Percentiles rank a stretch among this genome's conserved stretches.
Conservation (phyloP, 2,113 vertebrate genomes). For the Semnopithecus entellus region DNA sequence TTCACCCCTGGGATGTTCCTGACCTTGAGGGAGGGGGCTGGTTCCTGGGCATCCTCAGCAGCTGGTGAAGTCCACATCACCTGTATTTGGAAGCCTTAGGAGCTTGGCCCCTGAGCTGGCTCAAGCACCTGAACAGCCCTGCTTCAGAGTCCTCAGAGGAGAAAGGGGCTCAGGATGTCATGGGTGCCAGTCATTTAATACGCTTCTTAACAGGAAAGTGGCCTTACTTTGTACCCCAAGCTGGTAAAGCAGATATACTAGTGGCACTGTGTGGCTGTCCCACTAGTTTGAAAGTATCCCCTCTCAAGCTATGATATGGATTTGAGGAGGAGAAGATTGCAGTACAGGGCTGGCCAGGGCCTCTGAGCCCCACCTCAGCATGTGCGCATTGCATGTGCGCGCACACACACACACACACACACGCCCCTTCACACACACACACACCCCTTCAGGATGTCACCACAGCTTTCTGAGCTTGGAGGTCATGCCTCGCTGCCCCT, state of each 20-base stretch:
- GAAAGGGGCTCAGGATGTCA: background rate
- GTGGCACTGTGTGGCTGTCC: background rate
- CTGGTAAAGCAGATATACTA: background rate
- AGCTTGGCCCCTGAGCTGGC: background rate
- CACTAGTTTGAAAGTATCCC: background rate
- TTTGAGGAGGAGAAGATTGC: background rate
- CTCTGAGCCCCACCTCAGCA: background rate
- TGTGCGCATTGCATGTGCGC: fast-evolving
- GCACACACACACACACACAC: background rate
- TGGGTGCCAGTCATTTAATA: background rate
- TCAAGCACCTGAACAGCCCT: background rate
- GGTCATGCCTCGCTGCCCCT: background rate
- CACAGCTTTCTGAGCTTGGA: background rate
- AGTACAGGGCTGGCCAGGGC: background rate
- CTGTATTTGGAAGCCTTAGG: background rate
- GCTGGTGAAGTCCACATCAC: background rate
- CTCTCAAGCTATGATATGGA: background rate
- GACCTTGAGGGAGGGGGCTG: background rate
- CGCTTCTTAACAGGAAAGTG: background rate
- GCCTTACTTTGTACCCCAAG: background rate
- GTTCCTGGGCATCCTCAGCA: too few species aligned
- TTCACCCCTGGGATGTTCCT: too few species aligned
- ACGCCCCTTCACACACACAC: too few species aligned
- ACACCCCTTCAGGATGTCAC: background rate
- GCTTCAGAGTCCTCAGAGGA: background rate